Evolutionary conservation across 2,888 invertebrate species (phyloP), one percentile per base, ranked within the genome.

Genomic region (Adineta ricciae): DNA sequence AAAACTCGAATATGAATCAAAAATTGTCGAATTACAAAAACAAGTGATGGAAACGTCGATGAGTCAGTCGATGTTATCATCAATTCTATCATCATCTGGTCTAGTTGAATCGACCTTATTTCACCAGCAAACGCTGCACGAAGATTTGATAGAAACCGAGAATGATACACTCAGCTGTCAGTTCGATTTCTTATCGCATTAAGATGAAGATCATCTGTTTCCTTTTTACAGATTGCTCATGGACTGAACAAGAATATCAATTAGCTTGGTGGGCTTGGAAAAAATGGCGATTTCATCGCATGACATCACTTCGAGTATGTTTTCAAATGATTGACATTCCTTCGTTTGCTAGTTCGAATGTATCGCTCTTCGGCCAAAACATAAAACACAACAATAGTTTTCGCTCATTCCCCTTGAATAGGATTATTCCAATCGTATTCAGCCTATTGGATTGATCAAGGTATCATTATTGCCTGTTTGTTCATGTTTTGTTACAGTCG

Each of bases 211-310:
- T 7, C 24, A 19, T 5, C 24, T 11, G 27, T 27, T 9, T 27
- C 7, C 2, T 50, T 50, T 50, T 46, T 46, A 8, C 46, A 78
- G 78, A 11, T 78, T 95, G 95, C 91, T 93, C 93, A 89, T 99
- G 98, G 98, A 94, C 94, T 86, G 96, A 96, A 89, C 94, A 95
- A 88, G 96, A 99, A 91, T 95, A 94, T 90, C 95, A 96, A 88
- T 92, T 99, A 88, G 98, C 97, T 11, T 94, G 95, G 86, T 95
- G 95, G 94, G 96, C 96, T 38, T 97, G 97, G 93, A 93, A 95
- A 89, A 99, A 98, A 91, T 99, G 99, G 99, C 95, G 96, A 91
- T 96, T 95, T 91, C 98, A 99, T 91, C 99, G 99, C 92, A 99
- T 99, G 92, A 99, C 99, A 27, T 98, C 97, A 84, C 93, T 98